Evolutionary conservation across 2,888 invertebrate genomes (phyloP).

Genomic region (Sphaeridia pumilis): DNA sequence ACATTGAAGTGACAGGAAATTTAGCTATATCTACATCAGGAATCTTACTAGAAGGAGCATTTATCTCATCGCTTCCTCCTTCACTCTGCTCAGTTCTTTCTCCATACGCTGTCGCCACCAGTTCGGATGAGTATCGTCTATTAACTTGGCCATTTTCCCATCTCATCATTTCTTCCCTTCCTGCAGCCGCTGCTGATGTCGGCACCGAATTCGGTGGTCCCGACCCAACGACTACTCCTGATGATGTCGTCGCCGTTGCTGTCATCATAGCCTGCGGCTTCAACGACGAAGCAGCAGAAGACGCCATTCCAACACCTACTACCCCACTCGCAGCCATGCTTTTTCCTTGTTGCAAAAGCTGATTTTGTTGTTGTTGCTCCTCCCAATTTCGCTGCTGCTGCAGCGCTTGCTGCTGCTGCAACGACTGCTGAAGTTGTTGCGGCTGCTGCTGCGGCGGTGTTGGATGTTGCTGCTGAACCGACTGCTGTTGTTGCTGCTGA

Average conservation of each 20-base stretch:
- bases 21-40: slow-evolving; percentile 30
- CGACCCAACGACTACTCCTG: neutral
- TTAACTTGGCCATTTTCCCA: slow-evolving; percentile 32
- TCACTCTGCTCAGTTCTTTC: slow-evolving; percentile 28
- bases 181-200: no score
- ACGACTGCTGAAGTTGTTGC: slow-evolving; percentile 1
- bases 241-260: neutral
- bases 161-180: slow-evolving; percentile 25
- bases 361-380: slow-evolving; percentile 35
- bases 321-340: neutral
- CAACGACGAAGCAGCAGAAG: no score
- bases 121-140: slow-evolving; percentile 31
- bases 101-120: slow-evolving; percentile 23
- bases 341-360: neutral
- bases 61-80: slow-evolving; percentile 35
- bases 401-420: slow-evolving; percentile 21
- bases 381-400: slow-evolving; percentile 30
- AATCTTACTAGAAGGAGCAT: slow-evolving; percentile 30
- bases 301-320: neutral
- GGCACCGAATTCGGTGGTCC: no score
- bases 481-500: no score
- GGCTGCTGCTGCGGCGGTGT: neutral
- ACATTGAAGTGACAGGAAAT: slow-evolving; percentile 15
- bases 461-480: no score
- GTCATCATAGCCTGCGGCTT: neutral